Conservation (phyloP, 2,113 vertebrate species). For the Mixornis gularis region DNA sequence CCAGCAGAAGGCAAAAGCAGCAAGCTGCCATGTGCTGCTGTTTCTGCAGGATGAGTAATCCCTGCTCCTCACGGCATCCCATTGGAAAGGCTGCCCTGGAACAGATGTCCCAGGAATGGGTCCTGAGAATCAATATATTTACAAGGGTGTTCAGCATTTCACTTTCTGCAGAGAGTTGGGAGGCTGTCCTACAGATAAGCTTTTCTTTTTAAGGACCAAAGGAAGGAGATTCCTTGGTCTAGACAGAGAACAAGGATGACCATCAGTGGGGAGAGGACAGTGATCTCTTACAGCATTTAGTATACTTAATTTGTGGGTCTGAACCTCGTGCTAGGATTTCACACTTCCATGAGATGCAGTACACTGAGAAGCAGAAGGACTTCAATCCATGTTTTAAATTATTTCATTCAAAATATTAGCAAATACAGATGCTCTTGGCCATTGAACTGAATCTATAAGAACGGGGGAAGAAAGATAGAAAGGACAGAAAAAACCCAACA, state of each 20-base stretch:
- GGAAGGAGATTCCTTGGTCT: background rate
- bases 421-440: background rate
- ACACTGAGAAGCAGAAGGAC: background rate
- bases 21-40: background rate
- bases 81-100: background rate
- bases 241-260: background rate
- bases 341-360: background rate
- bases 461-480: background rate
- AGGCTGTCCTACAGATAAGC: background rate
- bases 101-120: rapidly evolving
- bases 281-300: background rate
- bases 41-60: background rate
- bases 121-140: background rate
- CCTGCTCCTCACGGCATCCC: background rate
- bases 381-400: background rate
- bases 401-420: background rate
- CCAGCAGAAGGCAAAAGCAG: background rate
- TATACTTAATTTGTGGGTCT: background rate
- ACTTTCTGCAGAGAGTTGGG: background rate
- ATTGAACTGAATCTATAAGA: background rate
- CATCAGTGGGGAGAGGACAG: background rate
- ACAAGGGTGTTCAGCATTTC: background rate
- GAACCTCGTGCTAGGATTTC: background rate
- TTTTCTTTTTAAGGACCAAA: background rate
- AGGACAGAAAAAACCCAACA: background rate